A percentile compares a stretch with the other conserved stretches of the same genome.
phyloP scores from a whole-genome alignment of 2,888 invertebrate genomes.

The Andrena minutula region DNA sequence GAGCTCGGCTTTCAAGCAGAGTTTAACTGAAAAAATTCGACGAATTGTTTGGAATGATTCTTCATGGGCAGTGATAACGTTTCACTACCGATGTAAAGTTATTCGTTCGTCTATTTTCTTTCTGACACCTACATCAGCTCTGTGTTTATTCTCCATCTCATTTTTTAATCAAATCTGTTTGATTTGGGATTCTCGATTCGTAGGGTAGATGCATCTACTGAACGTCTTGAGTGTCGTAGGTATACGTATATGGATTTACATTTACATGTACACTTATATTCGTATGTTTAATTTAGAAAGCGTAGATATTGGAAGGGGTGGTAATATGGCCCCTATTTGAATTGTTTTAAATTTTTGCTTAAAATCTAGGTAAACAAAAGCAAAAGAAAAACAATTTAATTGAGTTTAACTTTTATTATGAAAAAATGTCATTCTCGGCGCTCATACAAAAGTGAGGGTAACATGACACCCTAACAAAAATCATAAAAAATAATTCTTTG shows the following conservation, averaged over 20 bases:
- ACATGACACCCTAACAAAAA: too few species aligned
- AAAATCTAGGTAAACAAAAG: too few species aligned
- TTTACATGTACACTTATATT: neutral
- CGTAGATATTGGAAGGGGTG: too few species aligned
- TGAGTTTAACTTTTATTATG: too few species aligned
- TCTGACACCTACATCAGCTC: neutral
- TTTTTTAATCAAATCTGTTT: neutral
- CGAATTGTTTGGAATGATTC: neutral
- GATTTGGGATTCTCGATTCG: neutral
- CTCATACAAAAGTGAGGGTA: too few species aligned
- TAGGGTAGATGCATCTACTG: neutral
- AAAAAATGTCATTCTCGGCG: too few species aligned
- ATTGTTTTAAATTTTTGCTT: too few species aligned
- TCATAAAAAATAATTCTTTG: too few species aligned
- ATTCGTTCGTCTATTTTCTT: neutral
- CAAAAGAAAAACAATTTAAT: too few species aligned
- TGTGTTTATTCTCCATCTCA: neutral
- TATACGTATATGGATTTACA: neutral
- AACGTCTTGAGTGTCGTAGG: too few species aligned
- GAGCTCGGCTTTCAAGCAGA: conserved; percentile 30
- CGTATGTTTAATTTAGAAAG: too few species aligned
- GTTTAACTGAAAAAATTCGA: neutral
- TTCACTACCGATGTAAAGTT: neutral
- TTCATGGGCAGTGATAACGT: neutral
- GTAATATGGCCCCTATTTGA: too few species aligned